These are phyloP conservation scores for Chrysogorgia sp. DNA, from an alignment of 92 coral and sea anemone species.

Conservation along the genomic window DNA sequence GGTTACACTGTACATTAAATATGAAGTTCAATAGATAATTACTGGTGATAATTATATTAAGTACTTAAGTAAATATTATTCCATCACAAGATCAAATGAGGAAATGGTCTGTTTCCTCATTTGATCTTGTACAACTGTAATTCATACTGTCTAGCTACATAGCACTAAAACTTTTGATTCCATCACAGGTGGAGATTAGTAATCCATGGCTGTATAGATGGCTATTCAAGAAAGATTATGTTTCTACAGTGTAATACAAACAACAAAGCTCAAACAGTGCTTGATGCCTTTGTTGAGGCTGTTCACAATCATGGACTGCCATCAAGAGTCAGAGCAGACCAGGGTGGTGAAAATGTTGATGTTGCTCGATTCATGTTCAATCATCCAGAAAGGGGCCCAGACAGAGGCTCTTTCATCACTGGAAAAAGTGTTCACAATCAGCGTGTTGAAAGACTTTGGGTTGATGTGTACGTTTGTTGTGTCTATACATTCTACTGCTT, in stretches of 20 bases:
- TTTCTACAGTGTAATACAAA: slow-evolving; percentile 18
- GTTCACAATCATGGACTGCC: slow-evolving; percentile 24
- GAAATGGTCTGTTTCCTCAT: too few species aligned
- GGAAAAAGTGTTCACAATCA: background rate
- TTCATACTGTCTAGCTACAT: too few species aligned
- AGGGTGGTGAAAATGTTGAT: slow-evolving; percentile 7
- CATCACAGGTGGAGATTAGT: slow-evolving; percentile 16
- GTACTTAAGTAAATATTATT: too few species aligned
- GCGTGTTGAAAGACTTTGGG: slow-evolving; percentile 10
- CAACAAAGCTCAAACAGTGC: slow-evolving; percentile 37
- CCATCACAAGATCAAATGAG: too few species aligned
- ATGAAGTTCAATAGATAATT: too few species aligned
- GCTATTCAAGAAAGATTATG: slow-evolving; percentile 24
- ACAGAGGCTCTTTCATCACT: slow-evolving; percentile 9
- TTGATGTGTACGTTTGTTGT: background rate
- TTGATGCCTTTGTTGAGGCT: slow-evolving; percentile 32
- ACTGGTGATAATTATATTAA: too few species aligned
- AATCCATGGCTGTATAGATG: slow-evolving; percentile 19
- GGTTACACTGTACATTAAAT: background rate
- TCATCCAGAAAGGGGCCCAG: slow-evolving; percentile 19
- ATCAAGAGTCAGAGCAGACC: slow-evolving; percentile 6
- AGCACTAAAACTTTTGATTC: too few species aligned
- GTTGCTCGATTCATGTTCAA: slow-evolving; percentile 18
- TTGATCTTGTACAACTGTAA: too few species aligned
- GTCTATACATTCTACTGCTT: slow-evolving; percentile 4